Evolutionary conservation across 2,797 vertebrate genomes (phyloP), one percentile per base, ranked within the genome.

Genomic region (Anas bahamensis): DNA sequence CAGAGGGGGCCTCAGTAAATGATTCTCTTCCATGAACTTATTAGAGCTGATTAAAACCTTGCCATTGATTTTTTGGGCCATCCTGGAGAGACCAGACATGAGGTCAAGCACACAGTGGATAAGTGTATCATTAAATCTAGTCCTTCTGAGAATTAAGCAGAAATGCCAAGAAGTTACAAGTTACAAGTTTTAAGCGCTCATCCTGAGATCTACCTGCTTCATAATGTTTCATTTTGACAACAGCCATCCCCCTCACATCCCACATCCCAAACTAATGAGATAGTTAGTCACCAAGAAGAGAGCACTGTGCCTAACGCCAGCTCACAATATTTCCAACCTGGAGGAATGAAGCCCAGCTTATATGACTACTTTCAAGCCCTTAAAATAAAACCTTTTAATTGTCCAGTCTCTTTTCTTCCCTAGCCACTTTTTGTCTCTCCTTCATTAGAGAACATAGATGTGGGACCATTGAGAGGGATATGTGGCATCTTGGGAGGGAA

Each of bases 151-250:
- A 88, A n/a, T 64, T 70, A 69, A 82, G 74, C 72, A 89, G 73
- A 91, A 93, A 88, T 18, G 18, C 29, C 68, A 88, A 91, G 63
- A 80, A 88, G 64, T 42, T 86, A 35, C 35, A 91, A 81, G 41
- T 83, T 86, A 35, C 37, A 93, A 81, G 37, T 83, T 91, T 93
- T 72, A 93, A 96, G 70, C 1, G 0, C 35, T 91, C 33, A 84
- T 74, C 55, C 68, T 69, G 64, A 91, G 29, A 89, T 61, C 73
- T 92, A 83, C 80, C 86, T 90, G 64, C 59, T 89, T 88, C 66
- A 68, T 76, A 80, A 87, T 73, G 52, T 39, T 94, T 94, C 73
- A 65, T 88, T 95, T 89, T 94, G 87, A 92, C 65, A 93, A 88
- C 52, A 86, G 64, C 33, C 83, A 73, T 28, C 83, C 52, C 31